Conservation (phyloP, 1,140 invertebrate genomes). For the Micrasema longulum region DNA sequence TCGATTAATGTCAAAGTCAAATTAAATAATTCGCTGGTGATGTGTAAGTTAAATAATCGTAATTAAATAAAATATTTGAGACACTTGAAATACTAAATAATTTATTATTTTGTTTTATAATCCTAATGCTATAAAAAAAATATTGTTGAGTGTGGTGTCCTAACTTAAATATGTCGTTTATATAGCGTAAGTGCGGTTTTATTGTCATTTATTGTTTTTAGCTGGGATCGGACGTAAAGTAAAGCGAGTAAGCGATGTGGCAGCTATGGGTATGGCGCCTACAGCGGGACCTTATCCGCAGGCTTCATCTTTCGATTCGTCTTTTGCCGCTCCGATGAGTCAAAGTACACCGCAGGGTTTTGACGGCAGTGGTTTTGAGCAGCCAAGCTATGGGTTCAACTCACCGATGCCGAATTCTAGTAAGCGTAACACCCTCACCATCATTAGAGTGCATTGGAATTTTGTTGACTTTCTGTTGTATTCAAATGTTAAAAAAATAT, state of each 20-base stretch:
- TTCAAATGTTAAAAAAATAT: no score
- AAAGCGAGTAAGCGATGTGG: constrained; percentile 74
- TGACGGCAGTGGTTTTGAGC: constrained; percentile 45
- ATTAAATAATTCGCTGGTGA: constrained; percentile 16
- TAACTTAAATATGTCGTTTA: no score
- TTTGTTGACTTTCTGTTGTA: no score
- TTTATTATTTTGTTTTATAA: constrained; percentile 3
- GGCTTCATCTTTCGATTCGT: constrained; percentile 37
- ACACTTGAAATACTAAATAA: neutral
- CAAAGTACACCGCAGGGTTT: constrained; percentile 34
- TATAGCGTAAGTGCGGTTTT: neutral
- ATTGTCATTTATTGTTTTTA: constrained; percentile 12
- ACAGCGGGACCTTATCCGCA: constrained; percentile 48
- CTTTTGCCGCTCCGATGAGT: constrained; percentile 26
- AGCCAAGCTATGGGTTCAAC: constrained; percentile 44
- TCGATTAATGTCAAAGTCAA: no score
- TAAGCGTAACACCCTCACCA: no score
- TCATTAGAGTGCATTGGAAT: no score
- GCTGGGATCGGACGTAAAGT: constrained; percentile 65
- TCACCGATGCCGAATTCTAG: no score
- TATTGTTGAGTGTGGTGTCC: no score
- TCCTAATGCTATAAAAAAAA: neutral
- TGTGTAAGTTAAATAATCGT: constrained; percentile 31
- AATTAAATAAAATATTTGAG: constrained; percentile 13
- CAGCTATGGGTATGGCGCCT: constrained; percentile 70